Conservation (phyloP, 1,140 invertebrate genomes). For the Pomacea maculata region DNA sequence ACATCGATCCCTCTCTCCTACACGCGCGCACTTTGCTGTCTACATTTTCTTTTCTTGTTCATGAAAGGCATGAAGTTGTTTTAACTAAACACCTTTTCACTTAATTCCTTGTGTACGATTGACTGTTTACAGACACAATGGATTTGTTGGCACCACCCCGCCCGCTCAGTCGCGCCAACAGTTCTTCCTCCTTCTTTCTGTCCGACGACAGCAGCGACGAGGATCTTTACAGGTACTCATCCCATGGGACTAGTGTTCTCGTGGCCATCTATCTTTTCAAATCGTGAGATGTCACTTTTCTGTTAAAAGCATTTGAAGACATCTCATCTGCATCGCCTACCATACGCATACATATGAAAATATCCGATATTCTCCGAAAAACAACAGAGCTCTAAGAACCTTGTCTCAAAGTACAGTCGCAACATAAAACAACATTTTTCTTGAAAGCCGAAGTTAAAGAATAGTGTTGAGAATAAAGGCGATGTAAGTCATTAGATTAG, state of each 20-base stretch:
- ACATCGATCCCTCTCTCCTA: not conserved
- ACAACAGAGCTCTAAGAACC: too few relatives aligned
- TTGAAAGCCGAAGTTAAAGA: too few relatives aligned
- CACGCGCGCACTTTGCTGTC: not conserved
- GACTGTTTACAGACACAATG: constrained; percentile 27
- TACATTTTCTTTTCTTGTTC: not conserved
- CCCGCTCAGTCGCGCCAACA: constrained; percentile 39
- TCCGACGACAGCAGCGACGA: constrained; percentile 30
- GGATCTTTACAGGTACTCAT: constrained; percentile 19
- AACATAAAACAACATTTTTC: too few relatives aligned
- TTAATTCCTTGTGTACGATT: not conserved
- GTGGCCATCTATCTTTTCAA: too few relatives aligned
- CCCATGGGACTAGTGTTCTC: not conserved
- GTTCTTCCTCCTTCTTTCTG: constrained; percentile 33
- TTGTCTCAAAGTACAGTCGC: too few relatives aligned
- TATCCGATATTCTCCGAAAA: too few relatives aligned
- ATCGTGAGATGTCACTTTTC: not conserved
- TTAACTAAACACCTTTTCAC: constrained; percentile 1
- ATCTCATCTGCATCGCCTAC: too few relatives aligned
- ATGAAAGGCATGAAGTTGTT: too few relatives aligned
- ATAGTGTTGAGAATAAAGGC: too few relatives aligned
- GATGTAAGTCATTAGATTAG: too few relatives aligned
- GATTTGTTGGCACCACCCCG: constrained; percentile 44
- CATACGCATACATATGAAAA: too few relatives aligned
- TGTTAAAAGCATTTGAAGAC: too few relatives aligned